These are phyloP conservation scores for Hippopotamyrus pictus DNA, from an alignment of 2,797 vertebrate genomes.

Conservation along the genomic window DNA sequence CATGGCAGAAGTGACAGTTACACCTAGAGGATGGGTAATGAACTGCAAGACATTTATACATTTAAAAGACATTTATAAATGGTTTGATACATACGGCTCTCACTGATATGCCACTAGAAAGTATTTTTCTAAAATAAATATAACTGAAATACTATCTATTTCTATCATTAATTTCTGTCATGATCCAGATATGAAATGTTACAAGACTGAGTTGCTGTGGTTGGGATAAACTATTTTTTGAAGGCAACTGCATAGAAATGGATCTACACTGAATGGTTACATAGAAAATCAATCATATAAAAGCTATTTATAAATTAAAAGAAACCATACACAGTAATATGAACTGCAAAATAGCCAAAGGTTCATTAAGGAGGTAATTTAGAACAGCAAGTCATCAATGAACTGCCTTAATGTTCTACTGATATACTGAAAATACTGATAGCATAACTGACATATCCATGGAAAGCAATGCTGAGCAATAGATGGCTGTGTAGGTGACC, in stretches of 20 bases:
- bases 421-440: background rate
- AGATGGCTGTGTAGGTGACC: background rate
- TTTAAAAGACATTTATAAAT: background rate
- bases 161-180: background rate
- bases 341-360: background rate
- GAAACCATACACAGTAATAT: background rate
- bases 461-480: background rate
- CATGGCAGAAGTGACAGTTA: background rate
- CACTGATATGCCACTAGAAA: background rate
- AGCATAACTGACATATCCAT: background rate
- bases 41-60: background rate
- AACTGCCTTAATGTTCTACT: background rate
- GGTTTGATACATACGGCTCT: background rate
- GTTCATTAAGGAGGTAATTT: background rate
- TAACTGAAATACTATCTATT: background rate
- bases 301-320: background rate
- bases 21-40: background rate
- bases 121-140: background rate
- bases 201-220: background rate
- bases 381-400: background rate
- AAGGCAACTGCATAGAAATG: background rate
- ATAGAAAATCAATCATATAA: background rate
- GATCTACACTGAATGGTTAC: background rate
- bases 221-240: background rate
- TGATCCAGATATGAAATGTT: background rate